These are phyloP conservation scores for Tympanuchus pallidicinctus DNA, from an alignment of 2,113 vertebrate genomes.

Conservation along the genomic window DNA sequence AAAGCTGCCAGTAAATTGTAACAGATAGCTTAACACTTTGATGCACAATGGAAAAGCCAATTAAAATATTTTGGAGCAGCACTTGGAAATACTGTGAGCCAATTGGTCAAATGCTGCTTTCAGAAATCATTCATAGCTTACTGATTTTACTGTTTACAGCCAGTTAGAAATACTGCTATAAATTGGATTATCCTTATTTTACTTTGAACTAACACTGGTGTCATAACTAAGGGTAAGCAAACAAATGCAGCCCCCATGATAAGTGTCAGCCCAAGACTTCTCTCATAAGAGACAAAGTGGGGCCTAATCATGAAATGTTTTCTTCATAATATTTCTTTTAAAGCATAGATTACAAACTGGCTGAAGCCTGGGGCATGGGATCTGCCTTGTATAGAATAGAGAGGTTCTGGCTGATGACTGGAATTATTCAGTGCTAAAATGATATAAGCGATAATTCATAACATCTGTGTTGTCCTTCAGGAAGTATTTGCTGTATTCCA, in stretches of 20 bases:
- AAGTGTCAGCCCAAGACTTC: not conserved
- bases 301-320: not conserved
- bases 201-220: not conserved
- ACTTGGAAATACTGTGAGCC: conserved; percentile 17
- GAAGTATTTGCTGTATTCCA: conserved; percentile 15
- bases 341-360: not conserved
- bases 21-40: conserved; percentile 31
- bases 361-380: not conserved
- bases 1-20: conserved; percentile 15
- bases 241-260: not conserved
- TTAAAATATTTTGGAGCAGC: conserved; percentile 32
- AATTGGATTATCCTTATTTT: not conserved
- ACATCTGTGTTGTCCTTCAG: not conserved
- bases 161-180: not conserved
- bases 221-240: not conserved
- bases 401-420: not conserved
- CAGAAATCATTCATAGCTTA: conserved; percentile 39
- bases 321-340: not conserved
- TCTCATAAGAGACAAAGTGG: not conserved
- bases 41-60: conserved; percentile 44
- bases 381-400: not conserved
- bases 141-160: conserved; percentile 10
- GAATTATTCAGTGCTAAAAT: not conserved
- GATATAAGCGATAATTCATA: conserved; percentile 24
- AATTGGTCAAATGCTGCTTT: conserved; percentile 11